Evolutionary conservation across 2,113 vertebrate species (phyloP).

Genomic region (Epinephelus moara): DNA sequence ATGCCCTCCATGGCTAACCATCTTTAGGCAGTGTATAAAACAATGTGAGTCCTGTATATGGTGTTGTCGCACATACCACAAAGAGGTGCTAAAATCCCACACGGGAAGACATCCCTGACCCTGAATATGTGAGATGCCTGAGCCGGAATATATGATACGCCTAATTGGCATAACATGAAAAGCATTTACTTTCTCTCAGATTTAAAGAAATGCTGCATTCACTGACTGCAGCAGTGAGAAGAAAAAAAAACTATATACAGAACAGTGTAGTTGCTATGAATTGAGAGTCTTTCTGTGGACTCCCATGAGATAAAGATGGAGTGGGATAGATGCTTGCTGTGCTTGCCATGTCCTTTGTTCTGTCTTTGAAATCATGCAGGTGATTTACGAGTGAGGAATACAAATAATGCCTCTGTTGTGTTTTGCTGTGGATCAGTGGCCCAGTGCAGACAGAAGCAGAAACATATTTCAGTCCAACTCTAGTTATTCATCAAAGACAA

Average conservation of each 20-base stretch:
- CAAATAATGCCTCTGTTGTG: constrained; percentile 41
- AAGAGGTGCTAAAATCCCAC: constrained; percentile 1
- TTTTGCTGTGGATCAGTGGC: constrained; percentile 39
- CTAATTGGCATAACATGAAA: not conserved
- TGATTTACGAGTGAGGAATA: constrained; percentile 70
- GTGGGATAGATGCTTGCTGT: constrained; percentile 41
- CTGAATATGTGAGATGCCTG: not conserved
- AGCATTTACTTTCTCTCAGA: constrained; percentile 2
- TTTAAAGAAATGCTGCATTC: constrained; percentile 16
- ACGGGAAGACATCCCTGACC: not conserved
- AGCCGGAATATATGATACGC: not conserved
- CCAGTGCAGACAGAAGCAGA: constrained; percentile 30
- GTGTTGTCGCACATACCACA: not conserved
- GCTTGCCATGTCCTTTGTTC: constrained; percentile 60
- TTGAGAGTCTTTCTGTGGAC: constrained; percentile 4
- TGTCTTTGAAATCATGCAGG: constrained; percentile 53
- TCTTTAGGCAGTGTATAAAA: not conserved
- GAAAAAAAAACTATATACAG: too few species aligned
- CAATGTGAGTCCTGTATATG: not conserved
- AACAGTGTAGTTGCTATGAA: not conserved
- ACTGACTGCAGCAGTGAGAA: not conserved
- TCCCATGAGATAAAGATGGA: constrained; percentile 55
- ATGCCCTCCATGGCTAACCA: not conserved
- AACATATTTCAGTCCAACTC: constrained; percentile 23
- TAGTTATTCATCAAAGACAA: constrained; percentile 6